Percentiles rank a stretch among this genome's conserved stretches.
phyloP scores from a whole-genome alignment of 2,888 invertebrate genomes.

The Orthonevra nobilis region DNA sequence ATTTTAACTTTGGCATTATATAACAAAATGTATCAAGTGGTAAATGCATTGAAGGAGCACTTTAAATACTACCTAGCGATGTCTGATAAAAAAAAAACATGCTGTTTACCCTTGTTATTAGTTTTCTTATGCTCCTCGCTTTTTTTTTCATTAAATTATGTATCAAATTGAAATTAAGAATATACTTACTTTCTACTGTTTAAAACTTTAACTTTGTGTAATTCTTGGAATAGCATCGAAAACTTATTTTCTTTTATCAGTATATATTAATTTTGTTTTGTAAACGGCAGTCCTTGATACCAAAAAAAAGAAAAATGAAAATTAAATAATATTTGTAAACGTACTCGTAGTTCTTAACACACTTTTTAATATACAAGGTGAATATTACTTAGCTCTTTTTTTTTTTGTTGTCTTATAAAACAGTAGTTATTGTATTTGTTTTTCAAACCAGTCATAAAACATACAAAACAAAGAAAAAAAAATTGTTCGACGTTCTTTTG shows the following conservation, averaged over 20 bases:
- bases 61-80: too few species aligned
- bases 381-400: slow-evolving; percentile 18
- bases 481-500: slow-evolving; percentile 23
- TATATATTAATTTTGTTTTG: slow-evolving; percentile 70
- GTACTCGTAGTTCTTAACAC: slow-evolving; percentile 6
- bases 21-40: slow-evolving; percentile 22
- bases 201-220: too few species aligned
- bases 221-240: slow-evolving; percentile 60
- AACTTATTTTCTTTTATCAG: slow-evolving; percentile 68
- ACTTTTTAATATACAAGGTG: slow-evolving; percentile 24
- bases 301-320: slow-evolving; percentile 72
- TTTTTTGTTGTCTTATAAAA: slow-evolving; percentile 45
- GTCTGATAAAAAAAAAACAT: slow-evolving; percentile 27
- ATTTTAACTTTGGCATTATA: too few species aligned
- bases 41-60: too few species aligned
- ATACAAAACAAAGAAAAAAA: slow-evolving; percentile 27
- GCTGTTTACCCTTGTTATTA: too few species aligned
- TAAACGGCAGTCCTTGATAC: slow-evolving; percentile 74
- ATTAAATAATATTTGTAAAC: slow-evolving; percentile 20
- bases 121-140: too few species aligned
- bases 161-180: too few species aligned
- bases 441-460: slow-evolving; percentile 17
- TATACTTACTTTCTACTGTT: too few species aligned
- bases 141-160: too few species aligned
- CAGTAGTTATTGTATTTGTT: slow-evolving; percentile 25